A percentile compares a stretch with the other conserved stretches of the same genome.
phyloP scores from a whole-genome alignment of 2,888 invertebrate genomes.

The Eupithecia centaureata region DNA sequence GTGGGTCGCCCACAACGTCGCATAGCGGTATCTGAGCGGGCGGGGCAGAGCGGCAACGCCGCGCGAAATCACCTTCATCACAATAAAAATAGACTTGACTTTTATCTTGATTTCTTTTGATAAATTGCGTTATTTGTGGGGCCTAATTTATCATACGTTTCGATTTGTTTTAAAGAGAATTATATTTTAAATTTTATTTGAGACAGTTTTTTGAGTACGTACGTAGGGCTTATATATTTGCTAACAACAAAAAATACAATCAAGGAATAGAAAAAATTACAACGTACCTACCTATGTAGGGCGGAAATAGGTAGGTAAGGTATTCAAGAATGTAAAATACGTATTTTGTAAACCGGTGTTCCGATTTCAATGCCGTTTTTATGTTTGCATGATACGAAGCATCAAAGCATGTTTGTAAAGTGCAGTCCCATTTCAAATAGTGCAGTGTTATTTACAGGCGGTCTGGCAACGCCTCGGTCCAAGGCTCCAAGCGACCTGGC shows the following conservation, averaged over 20 bases:
- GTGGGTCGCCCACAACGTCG: constrained; percentile 71
- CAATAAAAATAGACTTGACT: constrained; percentile 25
- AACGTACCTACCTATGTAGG: too few relatives aligned
- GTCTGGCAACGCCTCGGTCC: constrained; percentile 42
- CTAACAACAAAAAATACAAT: too few relatives aligned
- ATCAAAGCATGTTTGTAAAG: constrained; percentile 30
- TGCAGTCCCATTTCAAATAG: constrained; percentile 34
- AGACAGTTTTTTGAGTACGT: neutral
- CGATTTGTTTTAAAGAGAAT: constrained; percentile 1
- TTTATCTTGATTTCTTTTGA: constrained; percentile 26
- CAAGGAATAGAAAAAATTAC: too few relatives aligned
- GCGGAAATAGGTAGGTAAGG: too few relatives aligned
- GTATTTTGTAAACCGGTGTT: neutral
- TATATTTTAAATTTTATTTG: neutral
- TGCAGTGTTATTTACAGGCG: constrained; percentile 33
- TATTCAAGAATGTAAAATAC: neutral
- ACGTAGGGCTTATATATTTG: too few relatives aligned
- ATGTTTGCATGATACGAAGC: neutral
- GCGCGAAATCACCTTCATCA: constrained; percentile 27
- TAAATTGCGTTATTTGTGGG: constrained; percentile 16
- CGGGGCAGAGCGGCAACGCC: constrained; percentile 43
- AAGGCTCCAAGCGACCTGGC: constrained; percentile 31
- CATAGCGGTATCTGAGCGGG: constrained; percentile 65
- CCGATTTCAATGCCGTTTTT: constrained; percentile 9
- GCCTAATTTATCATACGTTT: constrained; percentile 3